phyloP scores from a whole-genome alignment of 2,888 invertebrate species.

The Thalpophila matura region DNA sequence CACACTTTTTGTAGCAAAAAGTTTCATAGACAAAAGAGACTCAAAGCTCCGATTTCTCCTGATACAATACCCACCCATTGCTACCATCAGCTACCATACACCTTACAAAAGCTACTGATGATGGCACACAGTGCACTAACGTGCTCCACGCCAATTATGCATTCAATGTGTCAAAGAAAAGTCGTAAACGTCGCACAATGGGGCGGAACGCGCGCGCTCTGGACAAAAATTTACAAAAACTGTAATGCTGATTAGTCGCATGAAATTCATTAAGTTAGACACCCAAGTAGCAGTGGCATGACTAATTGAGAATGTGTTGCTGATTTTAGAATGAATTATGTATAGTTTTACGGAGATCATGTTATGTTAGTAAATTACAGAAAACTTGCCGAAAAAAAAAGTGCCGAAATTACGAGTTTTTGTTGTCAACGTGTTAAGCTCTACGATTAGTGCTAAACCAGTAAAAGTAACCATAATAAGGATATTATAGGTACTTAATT shows the following conservation, averaged over 20 bases:
- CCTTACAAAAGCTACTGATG: conserved; percentile 54
- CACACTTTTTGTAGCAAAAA: conserved; percentile 22
- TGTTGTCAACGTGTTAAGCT: conserved; percentile 8
- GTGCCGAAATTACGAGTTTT: neutral
- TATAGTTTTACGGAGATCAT: conserved; percentile 32
- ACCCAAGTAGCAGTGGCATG: conserved; percentile 79
- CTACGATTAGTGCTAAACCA: neutral
- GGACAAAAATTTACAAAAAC: conserved; percentile 71
- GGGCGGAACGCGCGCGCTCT: conserved; percentile 68
- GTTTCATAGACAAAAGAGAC: conserved; percentile 27
- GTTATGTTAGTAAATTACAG: conserved; percentile 36
- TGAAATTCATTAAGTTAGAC: conserved; percentile 82
- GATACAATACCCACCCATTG: conserved; percentile 54
- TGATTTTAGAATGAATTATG: conserved; percentile 59
- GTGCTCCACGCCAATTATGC: conserved; percentile 70
- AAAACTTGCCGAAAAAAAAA: conserved; percentile 39
- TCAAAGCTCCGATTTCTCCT: conserved; percentile 47
- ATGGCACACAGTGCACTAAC: conserved; percentile 54
- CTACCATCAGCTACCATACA: conserved; percentile 59
- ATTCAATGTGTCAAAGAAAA: conserved; percentile 61
- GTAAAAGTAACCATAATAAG: neutral
- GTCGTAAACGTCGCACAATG: conserved; percentile 78
- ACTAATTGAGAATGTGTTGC: conserved; percentile 72
- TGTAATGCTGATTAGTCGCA: conserved; percentile 76
- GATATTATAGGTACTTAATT: neutral